Conservation (phyloP, 2,113 vertebrate species). For the Thoracochromis brauschi region DNA sequence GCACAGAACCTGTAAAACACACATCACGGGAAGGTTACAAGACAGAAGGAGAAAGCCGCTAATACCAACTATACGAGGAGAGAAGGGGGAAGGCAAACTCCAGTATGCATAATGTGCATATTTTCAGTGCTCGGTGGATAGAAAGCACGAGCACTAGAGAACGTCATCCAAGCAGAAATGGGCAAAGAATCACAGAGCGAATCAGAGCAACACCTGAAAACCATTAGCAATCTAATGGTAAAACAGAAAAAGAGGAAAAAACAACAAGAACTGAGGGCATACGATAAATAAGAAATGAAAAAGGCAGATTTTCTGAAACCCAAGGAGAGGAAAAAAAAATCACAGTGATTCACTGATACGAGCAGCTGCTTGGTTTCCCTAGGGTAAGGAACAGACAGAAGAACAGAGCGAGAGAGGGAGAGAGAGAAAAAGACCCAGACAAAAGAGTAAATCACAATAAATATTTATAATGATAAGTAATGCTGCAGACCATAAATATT, state of each 20-base stretch:
- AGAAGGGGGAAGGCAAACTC: neutral
- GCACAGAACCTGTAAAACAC: conserved; percentile 7
- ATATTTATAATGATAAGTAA: conserved; percentile 75
- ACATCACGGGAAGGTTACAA: neutral
- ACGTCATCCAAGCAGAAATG: neutral
- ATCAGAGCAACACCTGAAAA: conserved; percentile 47
- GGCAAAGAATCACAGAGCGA: neutral
- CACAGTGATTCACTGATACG: conserved; percentile 56
- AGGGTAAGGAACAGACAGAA: conserved; percentile 16
- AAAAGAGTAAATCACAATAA: conserved; percentile 74
- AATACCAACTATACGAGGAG: neutral
- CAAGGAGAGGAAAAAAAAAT: conserved; percentile 18
- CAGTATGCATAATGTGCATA: neutral
- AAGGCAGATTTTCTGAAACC: conserved; percentile 41
- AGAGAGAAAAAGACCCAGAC: conserved; percentile 39
- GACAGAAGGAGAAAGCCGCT: neutral
- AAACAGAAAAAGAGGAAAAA: conserved; percentile 23
- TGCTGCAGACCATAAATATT: conserved; percentile 65
- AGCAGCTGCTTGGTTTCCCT: conserved; percentile 46
- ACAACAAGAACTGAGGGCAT: conserved; percentile 36
- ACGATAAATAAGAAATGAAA: conserved; percentile 59
- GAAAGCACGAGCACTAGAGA: neutral
- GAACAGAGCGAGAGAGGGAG: neutral
- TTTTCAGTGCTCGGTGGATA: neutral
- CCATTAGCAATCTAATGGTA: conserved; percentile 60